Percentiles rank a stretch among this genome's conserved stretches.
Conservation (phyloP, 2,113 vertebrate species). For the Nesospiza acunhae region DNA sequence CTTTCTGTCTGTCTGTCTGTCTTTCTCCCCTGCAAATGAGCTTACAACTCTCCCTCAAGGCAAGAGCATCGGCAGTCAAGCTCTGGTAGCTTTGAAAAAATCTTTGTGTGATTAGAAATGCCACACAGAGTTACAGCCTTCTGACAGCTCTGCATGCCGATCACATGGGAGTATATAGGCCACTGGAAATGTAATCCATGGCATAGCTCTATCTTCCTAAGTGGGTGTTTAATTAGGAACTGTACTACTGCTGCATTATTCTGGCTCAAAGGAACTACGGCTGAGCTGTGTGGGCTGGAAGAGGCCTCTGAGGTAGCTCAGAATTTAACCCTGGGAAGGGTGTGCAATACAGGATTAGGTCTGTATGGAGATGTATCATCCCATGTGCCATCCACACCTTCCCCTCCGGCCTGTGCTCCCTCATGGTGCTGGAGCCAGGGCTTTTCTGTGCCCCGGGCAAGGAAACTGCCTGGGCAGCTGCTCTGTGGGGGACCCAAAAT, state of each 20-base stretch:
- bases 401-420: accelerated
- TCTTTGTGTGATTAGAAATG: slow-evolving; percentile 15
- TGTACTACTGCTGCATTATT: neutral
- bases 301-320: neutral
- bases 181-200: neutral
- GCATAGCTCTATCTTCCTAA: neutral
- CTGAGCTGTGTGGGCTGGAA: neutral
- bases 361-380: accelerated
- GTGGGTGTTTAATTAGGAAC: neutral
- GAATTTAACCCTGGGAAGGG: neutral
- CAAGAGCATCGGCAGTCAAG: neutral
- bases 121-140: neutral
- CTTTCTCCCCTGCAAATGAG: neutral
- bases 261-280: neutral
- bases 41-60: neutral
- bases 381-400: accelerated
- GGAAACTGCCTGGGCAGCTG: neutral
- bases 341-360: neutral
- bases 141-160: neutral
- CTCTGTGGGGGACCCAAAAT: neutral
- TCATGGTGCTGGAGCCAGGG: accelerated
- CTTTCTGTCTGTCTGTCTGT: neutral
- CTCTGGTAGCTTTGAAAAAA: slow-evolving; percentile 26
- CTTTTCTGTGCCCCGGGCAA: accelerated
- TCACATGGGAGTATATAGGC: neutral